phyloP scores from a whole-genome alignment of 2,113 vertebrate species.

The Scolopax mira region DNA sequence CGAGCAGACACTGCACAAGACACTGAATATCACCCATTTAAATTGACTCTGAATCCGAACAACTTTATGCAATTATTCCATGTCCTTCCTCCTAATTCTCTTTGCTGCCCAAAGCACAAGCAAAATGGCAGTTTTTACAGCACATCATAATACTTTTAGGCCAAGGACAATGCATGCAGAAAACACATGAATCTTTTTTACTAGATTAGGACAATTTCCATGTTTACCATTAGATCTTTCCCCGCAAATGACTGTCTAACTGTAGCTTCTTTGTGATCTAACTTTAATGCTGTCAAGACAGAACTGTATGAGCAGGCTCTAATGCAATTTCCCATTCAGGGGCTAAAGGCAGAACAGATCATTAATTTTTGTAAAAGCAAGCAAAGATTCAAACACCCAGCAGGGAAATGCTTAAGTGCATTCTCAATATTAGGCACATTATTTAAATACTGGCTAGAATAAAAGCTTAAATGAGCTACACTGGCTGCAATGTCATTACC shows the following conservation, averaged over 20 bases:
- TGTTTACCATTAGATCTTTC: neutral
- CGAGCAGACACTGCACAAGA: neutral
- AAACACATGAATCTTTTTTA: neutral
- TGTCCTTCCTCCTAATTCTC: neutral
- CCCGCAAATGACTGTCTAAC: neutral
- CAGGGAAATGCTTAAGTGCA: neutral
- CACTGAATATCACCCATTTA: neutral
- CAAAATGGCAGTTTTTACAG: neutral
- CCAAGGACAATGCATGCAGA: neutral
- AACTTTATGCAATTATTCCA: neutral
- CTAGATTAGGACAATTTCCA: neutral
- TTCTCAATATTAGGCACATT: neutral
- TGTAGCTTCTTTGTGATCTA: neutral
- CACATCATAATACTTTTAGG: neutral
- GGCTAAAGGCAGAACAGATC: neutral
- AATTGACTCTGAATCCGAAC: neutral
- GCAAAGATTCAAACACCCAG: neutral
- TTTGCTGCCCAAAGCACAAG: neutral
- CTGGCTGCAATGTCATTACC: neutral
- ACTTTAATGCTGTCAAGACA: neutral
- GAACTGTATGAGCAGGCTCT: neutral
- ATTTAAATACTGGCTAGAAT: neutral
- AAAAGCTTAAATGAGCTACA: neutral
- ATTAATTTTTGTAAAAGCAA: slow-evolving; percentile 3
- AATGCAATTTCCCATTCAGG: neutral